Evolutionary conservation across 2,888 invertebrate species (phyloP).

Genomic region (Cheilosia variabilis): DNA sequence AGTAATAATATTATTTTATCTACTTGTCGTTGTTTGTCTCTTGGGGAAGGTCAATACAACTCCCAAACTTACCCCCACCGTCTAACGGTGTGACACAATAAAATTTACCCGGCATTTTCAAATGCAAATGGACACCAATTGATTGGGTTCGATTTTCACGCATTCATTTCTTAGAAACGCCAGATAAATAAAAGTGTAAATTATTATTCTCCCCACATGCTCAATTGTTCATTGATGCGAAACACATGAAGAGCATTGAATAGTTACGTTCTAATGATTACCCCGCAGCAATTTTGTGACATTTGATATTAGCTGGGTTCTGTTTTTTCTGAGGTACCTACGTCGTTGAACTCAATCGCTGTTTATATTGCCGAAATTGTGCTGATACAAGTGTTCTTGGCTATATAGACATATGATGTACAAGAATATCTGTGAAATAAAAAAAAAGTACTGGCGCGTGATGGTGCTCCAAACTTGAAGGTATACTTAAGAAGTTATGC

Average conservation of each 20-base stretch:
- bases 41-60: too few species aligned
- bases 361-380: constrained; percentile 9
- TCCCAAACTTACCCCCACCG: too few species aligned
- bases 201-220: constrained; percentile 9
- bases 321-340: background rate
- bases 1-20: too few species aligned
- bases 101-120: background rate
- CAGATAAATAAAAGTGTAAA: background rate
- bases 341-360: constrained; percentile 34
- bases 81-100: too few species aligned
- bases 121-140: background rate
- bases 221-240: constrained; percentile 12
- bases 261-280: constrained; percentile 1
- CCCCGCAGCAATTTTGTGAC: too few species aligned
- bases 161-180: background rate
- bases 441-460: too few species aligned
- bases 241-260: constrained; percentile 23
- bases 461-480: too few species aligned
- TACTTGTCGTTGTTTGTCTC: too few species aligned
- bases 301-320: background rate
- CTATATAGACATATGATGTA: background rate
- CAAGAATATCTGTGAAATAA: too few species aligned
- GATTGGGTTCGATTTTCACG: constrained; percentile 2
- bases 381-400: background rate
- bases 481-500: too few species aligned